These are phyloP conservation scores for Micrasema longulum DNA, from an alignment of 1,140 invertebrate genomes.

Conservation along the genomic window DNA sequence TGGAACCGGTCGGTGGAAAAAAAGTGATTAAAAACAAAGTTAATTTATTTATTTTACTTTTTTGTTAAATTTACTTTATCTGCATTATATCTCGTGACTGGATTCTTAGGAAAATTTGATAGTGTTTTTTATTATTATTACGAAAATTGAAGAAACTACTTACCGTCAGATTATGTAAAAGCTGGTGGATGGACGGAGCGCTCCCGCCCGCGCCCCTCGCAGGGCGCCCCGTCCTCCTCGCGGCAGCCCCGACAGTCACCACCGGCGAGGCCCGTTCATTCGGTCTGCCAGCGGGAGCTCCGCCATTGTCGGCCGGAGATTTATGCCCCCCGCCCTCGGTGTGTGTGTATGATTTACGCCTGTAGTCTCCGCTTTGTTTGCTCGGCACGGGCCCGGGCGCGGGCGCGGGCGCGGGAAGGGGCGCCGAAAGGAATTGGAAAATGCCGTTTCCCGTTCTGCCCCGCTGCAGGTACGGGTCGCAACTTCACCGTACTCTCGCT, in stretches of 20 bases:
- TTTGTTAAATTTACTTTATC: too few relatives aligned
- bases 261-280: neutral
- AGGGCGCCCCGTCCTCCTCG: neutral
- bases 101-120: too few relatives aligned
- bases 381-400: neutral
- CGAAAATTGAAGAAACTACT: too few relatives aligned
- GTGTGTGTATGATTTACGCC: slow-evolving; percentile 32
- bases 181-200: too few relatives aligned
- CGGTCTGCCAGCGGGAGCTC: slow-evolving; percentile 11
- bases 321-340: slow-evolving; percentile 13
- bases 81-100: too few relatives aligned
- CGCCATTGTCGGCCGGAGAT: slow-evolving; percentile 33
- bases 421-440: neutral
- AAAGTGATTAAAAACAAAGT: too few relatives aligned
- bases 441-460: neutral
- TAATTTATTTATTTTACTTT: too few relatives aligned
- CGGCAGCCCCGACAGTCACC: neutral
- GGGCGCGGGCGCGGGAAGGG: neutral
- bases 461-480: too few relatives aligned
- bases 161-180: too few relatives aligned
- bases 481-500: too few relatives aligned
- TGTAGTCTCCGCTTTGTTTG: slow-evolving; percentile 25
- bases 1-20: too few relatives aligned
- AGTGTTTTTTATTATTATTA: too few relatives aligned
- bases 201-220: neutral